Evolutionary conservation across 2,888 invertebrate species (phyloP), one percentile per base, ranked within the genome.

Genomic region (Portevinia maculata): DNA sequence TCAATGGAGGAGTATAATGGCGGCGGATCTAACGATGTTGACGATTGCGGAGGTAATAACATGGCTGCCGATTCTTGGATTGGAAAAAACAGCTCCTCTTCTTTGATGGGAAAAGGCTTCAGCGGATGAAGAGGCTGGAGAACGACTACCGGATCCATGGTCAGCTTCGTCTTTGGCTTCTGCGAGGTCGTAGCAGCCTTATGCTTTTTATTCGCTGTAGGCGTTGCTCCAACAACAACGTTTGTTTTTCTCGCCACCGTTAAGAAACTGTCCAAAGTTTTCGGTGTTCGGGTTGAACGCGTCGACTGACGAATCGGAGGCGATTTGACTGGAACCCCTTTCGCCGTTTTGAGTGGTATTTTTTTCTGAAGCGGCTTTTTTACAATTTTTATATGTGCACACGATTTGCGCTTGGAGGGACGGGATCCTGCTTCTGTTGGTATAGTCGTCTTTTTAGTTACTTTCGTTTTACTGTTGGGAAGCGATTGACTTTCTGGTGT

Each of bases 271-370:
- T 83, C 71, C n/a, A 78, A 17, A 19, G 59, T 32, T 19, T 64
- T 84, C 2, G 84, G 84, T 1, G 46, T 46, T 48, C 69, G 60
- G 11, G 34, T 13, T 0, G 73, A 19, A 0, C 84, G 79, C 3
- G 28, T 24, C 9, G 84, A 84, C 15, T 84, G 74, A 7, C 76
- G 65, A 11, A 52, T 76, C 3, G 67, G 74, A 21, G 84, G 64
- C n/a, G 28, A 9, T 34, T 55, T 69, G 1, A 48, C 28, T 30
- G 79, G 21, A 5, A 37, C 15, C 34, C n/a, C 53, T 84, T 52
- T 69, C 9, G 9, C 30, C 7, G 71, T 21, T 55, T 71, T 53
- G n/a, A n/a, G n/a, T 7, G 21, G 3, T 0, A 53, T 7, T 21
- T 11, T 46, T 32, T 69, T 75, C n/a, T 52, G 34, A 8, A 62